phyloP scores from a whole-genome alignment of 2,888 invertebrate genomes.

The Selenia dentaria region DNA sequence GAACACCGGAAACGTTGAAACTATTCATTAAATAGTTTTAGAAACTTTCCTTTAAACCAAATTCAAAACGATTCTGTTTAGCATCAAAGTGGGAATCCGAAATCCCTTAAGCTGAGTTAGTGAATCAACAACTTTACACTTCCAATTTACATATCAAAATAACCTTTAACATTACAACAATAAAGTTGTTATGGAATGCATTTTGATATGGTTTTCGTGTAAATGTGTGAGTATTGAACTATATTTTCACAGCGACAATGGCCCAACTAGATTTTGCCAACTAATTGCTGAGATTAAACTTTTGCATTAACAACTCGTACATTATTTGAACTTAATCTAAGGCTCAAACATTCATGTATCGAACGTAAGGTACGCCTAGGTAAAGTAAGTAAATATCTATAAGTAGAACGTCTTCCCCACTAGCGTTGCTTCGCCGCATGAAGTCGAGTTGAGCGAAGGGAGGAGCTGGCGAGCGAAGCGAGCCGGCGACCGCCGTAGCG shows the following conservation, averaged over 20 bases:
- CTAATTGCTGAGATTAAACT: conserved; percentile 76
- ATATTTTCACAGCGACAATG: conserved; percentile 77
- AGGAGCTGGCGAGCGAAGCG: no score
- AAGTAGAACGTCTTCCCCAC: no score
- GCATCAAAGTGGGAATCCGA: conserved; percentile 73
- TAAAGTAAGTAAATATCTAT: no score
- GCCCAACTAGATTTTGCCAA: conserved; percentile 71
- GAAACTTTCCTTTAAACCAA: conserved; percentile 64
- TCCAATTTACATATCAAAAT: conserved; percentile 29
- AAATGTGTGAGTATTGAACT: conserved; percentile 68
- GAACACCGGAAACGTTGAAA: conserved; percentile 36
- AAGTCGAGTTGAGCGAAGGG: no score
- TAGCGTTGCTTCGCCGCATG: no score
- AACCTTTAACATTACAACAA: conserved; percentile 24
- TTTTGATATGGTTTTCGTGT: conserved; percentile 41
- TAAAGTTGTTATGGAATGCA: conserved; percentile 35
- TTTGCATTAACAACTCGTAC: conserved; percentile 50
- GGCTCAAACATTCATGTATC: background rate
- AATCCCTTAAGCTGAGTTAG: conserved; percentile 78
- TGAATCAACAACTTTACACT: conserved; percentile 45
- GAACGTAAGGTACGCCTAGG: no score
- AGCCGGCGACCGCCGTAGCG: no score
- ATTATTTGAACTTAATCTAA: conserved; percentile 50
- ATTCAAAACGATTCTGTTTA: conserved; percentile 70
- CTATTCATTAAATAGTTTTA: conserved; percentile 62